Percentiles rank a stretch among this genome's conserved stretches.
phyloP scores from a whole-genome alignment of 2,113 vertebrate genomes.

The Strigops habroptila region DNA sequence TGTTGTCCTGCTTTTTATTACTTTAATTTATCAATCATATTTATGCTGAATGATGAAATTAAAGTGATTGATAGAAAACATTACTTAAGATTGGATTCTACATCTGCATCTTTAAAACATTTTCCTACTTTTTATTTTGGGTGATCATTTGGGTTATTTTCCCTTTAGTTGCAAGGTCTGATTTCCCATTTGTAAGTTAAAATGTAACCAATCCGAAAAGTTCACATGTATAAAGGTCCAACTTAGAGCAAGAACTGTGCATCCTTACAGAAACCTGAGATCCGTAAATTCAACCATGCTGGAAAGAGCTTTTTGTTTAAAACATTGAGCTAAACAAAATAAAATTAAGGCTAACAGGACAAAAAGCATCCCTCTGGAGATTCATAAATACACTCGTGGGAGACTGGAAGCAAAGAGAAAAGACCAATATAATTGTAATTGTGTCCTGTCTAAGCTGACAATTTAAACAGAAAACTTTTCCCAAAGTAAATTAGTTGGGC shows the following conservation, averaged over 20 bases:
- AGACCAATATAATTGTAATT: constrained; percentile 32
- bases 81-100: neutral
- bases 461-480: constrained; percentile 38
- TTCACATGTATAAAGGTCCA: neutral
- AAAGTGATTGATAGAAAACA: neutral
- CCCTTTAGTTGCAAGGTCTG: neutral
- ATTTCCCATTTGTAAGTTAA: constrained; percentile 13
- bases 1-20: constrained; percentile 60
- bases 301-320: constrained; percentile 50
- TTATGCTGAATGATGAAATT: constrained; percentile 18
- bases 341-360: constrained; percentile 53
- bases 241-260: neutral
- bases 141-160: neutral
- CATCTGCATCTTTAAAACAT: neutral
- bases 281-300: neutral
- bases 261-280: constrained; percentile 32
- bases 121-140: neutral
- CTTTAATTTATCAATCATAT: constrained; percentile 42
- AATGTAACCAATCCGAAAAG: neutral
- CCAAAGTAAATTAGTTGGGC: neutral
- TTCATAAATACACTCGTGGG: constrained; percentile 40
- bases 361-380: constrained; percentile 43
- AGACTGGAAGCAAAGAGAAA: constrained; percentile 33
- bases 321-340: constrained; percentile 49
- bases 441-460: neutral